A percentile compares a stretch with the other conserved stretches of the same genome.
Evolutionary conservation across 1,140 invertebrate genomes (phyloP).

Genomic region (Spodoptera frugiperda): DNA sequence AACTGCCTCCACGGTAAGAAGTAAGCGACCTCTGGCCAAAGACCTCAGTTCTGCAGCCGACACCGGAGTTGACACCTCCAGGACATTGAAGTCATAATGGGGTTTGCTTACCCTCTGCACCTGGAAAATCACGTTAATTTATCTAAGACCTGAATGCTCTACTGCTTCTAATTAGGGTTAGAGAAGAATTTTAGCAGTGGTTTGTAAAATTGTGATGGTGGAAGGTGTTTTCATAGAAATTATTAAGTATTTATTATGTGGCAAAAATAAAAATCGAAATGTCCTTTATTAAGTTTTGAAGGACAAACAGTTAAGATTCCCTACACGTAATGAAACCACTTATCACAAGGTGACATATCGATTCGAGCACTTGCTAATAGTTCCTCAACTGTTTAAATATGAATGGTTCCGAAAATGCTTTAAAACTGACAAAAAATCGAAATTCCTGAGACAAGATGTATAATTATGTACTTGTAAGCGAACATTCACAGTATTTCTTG

Average conservation of each 20-base stretch:
- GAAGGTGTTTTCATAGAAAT: too few relatives aligned
- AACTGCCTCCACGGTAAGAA: constrained; percentile 89
- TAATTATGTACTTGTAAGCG: neutral
- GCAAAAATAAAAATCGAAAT: too few relatives aligned
- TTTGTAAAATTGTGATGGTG: too few relatives aligned
- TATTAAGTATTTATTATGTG: too few relatives aligned
- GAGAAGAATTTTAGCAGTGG: too few relatives aligned
- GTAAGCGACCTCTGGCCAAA: constrained; percentile 90
- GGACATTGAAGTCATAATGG: constrained; percentile 90
- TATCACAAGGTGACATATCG: too few relatives aligned
- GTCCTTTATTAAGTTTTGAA: too few relatives aligned
- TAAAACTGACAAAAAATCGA: neutral
- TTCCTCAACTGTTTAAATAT: too few relatives aligned
- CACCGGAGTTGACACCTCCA: constrained; percentile 91
- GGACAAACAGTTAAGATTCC: too few relatives aligned
- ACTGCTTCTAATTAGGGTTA: neutral
- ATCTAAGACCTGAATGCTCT: constrained; percentile 7
- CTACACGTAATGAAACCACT: too few relatives aligned
- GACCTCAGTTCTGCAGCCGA: constrained; percentile 90
- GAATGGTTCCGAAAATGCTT: neutral
- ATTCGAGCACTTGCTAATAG: too few relatives aligned
- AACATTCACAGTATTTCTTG: neutral
- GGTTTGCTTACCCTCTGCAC: constrained; percentile 88
- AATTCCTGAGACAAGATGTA: neutral
- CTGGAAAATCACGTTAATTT: constrained; percentile 58